Evolutionary conservation across 2,113 vertebrate species (phyloP), one percentile per base, ranked within the genome.

Genomic region (Hiodon alosoides): DNA sequence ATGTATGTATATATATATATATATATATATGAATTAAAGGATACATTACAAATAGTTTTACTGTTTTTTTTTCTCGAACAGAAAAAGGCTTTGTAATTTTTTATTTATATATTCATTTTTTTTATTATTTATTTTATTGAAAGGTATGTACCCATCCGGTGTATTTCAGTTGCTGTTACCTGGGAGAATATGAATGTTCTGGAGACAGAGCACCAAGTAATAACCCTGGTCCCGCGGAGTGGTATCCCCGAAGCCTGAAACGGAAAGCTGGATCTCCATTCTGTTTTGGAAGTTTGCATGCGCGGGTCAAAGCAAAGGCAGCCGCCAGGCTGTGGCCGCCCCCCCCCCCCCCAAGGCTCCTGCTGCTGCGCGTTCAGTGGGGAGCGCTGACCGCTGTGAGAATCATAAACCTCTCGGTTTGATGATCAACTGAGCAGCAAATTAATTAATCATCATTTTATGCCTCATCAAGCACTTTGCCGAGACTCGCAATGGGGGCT

Each of bases 381-480:
- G 82, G 85, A 87, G 88, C 82, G 88, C 90, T 93, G 93, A 93
- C 95, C 93, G 94, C 95, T 95, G 95, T 91, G 95, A 94, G 93
- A 92, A 90, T 94, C 95, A 94, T 95, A 93, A 94, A 91, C 93
- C 94, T 92, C 94, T 87, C 95, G 92, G 92, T 94, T 93, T 94
- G 95, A 97, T 90, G 94, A 96, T 94, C 94, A 94, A 93, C 94
- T 93, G 93, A 95, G 96, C 95, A 95, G 94, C 93, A 94, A 97
- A 98, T 98, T 95, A 98, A 99, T 99, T 97, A 98, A 98, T 99
- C 97, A 98, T 98, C 93, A 92, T 99, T 98, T 98, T 97, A 95
- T 96, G 97, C 95, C 96, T 97, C 95, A 97, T 98, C 95, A 95
- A 94, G 93, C 94, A 86, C 93, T 94, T 94, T 94, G 94, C 94